Percentiles rank a stretch among this genome's conserved stretches.
These are phyloP conservation scores for Ochotona curzoniae DNA, from an alignment of 2,113 vertebrate genomes.

Conservation along the genomic window DNA sequence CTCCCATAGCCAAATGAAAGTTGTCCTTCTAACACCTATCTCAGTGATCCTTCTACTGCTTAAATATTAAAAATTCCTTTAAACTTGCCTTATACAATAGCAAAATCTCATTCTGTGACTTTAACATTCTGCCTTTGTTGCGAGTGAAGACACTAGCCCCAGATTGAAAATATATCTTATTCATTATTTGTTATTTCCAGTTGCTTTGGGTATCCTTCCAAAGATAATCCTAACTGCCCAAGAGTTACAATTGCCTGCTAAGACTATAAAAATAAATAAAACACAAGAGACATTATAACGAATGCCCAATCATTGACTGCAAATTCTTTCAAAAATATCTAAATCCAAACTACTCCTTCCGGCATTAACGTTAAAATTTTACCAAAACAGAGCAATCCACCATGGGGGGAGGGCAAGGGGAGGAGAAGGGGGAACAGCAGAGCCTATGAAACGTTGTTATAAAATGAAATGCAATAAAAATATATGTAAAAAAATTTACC, in stretches of 20 bases:
- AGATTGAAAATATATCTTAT: slow-evolving; percentile 2
- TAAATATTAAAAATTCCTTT: slow-evolving; percentile 41
- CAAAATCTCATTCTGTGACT: not conserved
- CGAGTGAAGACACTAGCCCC: not conserved
- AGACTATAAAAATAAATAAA: slow-evolving; percentile 20
- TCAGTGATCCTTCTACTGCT: not conserved
- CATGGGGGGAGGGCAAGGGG: too few species aligned
- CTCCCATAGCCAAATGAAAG: not conserved
- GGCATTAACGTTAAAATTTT: slow-evolving; percentile 20
- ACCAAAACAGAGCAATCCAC: too few species aligned
- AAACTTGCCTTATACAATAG: not conserved
- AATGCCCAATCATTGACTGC: not conserved
- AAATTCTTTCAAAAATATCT: not conserved
- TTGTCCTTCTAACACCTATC: not conserved
- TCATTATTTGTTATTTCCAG: slow-evolving; percentile 11
- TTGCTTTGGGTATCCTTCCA: slow-evolving; percentile 18
- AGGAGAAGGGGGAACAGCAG: too few species aligned
- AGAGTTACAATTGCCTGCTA: slow-evolving; percentile 12
- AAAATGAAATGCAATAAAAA: too few species aligned
- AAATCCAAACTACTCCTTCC: slow-evolving; percentile 9
- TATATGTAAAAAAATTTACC: too few species aligned
- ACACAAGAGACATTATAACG: not conserved
- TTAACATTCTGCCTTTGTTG: not conserved
- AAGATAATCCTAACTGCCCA: slow-evolving; percentile 45
- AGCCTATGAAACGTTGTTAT: too few species aligned